Conservation (phyloP, 1,140 invertebrate genomes). For the Cydia fagiglandana region DNA sequence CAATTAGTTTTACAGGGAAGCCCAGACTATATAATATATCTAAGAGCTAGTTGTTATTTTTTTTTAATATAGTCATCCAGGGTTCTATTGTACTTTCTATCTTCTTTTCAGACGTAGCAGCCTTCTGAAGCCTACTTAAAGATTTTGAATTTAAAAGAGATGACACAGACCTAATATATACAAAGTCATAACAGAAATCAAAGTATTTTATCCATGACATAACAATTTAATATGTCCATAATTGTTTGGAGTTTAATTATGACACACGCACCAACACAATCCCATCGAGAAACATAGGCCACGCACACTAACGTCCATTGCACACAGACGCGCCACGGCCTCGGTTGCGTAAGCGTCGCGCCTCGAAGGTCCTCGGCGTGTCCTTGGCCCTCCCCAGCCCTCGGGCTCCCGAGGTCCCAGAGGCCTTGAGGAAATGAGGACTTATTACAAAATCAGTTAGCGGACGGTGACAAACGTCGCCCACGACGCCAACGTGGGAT, state of each 20-base stretch:
- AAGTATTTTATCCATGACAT: background rate
- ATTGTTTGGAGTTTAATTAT: background rate
- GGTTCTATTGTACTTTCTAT: too few relatives aligned
- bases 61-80: too few relatives aligned
- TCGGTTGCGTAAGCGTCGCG: conserved; percentile 71
- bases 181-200: background rate
- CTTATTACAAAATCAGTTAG: conserved; percentile 27
- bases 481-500: conserved; percentile 1
- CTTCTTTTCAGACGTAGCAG: too few relatives aligned
- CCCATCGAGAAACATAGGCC: background rate
- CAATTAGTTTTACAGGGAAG: too few relatives aligned
- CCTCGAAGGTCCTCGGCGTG: conserved; percentile 59
- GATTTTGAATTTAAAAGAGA: too few relatives aligned
- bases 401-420: conserved; percentile 6
- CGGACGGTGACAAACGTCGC: conserved; percentile 16
- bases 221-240: background rate
- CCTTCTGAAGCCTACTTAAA: too few relatives aligned
- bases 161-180: background rate
- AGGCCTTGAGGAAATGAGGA: conserved; percentile 43
- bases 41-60: too few relatives aligned
- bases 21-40: too few relatives aligned
- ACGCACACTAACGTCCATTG: conserved; percentile 36
- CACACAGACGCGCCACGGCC: conserved; percentile 51
- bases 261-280: background rate
- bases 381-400: conserved; percentile 55